These are phyloP conservation scores for Tetragnatha montana DNA, from an alignment of 2,888 invertebrate genomes.

Conservation along the genomic window DNA sequence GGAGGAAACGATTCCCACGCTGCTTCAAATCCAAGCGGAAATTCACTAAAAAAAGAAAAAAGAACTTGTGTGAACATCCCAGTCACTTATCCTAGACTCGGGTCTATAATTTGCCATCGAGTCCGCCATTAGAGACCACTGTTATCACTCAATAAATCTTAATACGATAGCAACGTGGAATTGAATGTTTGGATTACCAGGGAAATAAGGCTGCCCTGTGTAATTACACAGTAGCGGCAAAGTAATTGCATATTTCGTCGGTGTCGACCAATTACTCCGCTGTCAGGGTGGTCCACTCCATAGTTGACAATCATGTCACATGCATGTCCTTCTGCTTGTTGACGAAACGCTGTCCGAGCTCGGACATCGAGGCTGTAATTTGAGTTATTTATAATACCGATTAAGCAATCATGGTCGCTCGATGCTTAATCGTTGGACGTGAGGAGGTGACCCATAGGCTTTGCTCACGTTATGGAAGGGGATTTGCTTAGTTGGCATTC, in stretches of 20 bases:
- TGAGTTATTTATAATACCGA: background rate
- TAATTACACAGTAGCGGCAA: conserved; percentile 64
- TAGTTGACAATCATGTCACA: conserved; percentile 58
- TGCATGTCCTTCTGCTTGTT: background rate
- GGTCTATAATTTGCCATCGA: conserved; percentile 33
- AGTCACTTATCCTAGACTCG: conserved; percentile 25
- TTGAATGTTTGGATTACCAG: conserved; percentile 42
- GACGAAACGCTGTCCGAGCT: background rate
- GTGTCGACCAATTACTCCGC: conserved; percentile 64
- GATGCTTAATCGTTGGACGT: background rate
- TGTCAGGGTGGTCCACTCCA: conserved; percentile 51
- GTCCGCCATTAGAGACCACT: conserved; percentile 40
- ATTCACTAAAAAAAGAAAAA: conserved; percentile 30
- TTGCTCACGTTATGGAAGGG: background rate
- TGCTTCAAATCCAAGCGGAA: conserved; percentile 18
- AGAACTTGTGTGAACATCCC: conserved; percentile 13
- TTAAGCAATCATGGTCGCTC: background rate
- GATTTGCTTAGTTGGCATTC: background rate
- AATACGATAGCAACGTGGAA: conserved; percentile 49
- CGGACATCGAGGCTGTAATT: background rate
- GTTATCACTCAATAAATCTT: conserved; percentile 66
- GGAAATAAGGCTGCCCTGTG: conserved; percentile 25
- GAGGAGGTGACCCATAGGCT: background rate
- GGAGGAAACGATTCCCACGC: conserved; percentile 37
- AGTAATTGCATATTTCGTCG: conserved; percentile 59